phyloP scores from a whole-genome alignment of 2,113 vertebrate genomes.

The Ibidorhyncha struthersii region DNA sequence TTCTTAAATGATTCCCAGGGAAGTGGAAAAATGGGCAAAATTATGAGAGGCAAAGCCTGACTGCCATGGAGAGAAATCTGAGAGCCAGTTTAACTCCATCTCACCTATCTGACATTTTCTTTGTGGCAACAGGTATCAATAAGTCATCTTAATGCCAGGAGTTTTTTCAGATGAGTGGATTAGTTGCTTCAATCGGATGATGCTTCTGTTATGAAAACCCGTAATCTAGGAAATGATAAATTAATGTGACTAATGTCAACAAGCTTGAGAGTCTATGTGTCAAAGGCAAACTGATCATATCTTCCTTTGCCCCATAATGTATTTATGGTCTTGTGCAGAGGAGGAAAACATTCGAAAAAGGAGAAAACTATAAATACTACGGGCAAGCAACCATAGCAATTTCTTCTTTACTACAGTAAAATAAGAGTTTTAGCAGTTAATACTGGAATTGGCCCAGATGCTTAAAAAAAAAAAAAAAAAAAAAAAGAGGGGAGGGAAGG shows the following conservation, averaged over 20 bases:
- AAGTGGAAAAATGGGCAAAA: neutral
- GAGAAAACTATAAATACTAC: neutral
- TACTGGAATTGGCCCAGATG: neutral
- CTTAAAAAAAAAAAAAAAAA: neutral
- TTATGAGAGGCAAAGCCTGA: neutral
- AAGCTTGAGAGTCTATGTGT: neutral
- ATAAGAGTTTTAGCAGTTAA: neutral
- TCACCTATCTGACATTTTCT: neutral
- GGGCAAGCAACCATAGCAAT: neutral
- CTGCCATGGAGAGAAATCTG: neutral
- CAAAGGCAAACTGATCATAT: neutral
- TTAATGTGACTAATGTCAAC: neutral
- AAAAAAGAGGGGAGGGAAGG: accelerated
- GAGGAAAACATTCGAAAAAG: neutral
- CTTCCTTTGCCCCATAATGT: neutral
- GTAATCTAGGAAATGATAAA: neutral
- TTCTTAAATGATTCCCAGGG: neutral
- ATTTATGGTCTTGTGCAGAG: neutral
- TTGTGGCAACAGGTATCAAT: neutral
- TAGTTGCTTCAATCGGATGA: neutral
- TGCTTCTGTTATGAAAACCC: neutral
- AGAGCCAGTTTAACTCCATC: neutral
- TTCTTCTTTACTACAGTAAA: neutral
- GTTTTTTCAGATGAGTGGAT: neutral
- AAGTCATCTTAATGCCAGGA: neutral